A percentile compares a stretch with the other conserved stretches of the same genome.
phyloP scores from a whole-genome alignment of 2,797 vertebrate species.

The Gymnodraco acuticeps region DNA sequence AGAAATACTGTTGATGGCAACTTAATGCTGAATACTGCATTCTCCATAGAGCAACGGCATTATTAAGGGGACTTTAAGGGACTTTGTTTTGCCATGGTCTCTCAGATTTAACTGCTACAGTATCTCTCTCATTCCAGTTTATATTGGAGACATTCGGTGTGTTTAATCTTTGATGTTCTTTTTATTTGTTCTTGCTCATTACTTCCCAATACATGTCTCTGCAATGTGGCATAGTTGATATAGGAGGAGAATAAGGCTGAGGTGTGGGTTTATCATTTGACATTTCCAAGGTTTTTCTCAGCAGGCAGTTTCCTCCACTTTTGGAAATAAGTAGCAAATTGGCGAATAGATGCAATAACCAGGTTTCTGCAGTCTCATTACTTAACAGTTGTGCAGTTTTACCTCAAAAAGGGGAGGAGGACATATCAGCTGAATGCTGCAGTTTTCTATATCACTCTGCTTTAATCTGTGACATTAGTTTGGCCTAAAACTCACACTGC shows the following conservation, averaged over 20 bases:
- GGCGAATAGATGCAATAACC: constrained; percentile 7
- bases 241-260: constrained; percentile 4
- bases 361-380: constrained; percentile 14
- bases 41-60: background rate
- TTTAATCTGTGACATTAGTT: background rate
- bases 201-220: constrained; percentile 23
- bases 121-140: background rate
- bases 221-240: constrained; percentile 5
- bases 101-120: background rate
- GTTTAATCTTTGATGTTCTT: background rate
- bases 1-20: background rate
- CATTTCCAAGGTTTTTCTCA: constrained; percentile 13
- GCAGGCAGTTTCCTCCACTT: constrained; percentile 13
- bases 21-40: background rate
- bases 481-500: background rate
- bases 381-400: background rate
- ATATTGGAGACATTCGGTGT: background rate
- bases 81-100: background rate
- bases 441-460: background rate
- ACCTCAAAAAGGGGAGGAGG: background rate
- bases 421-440: background rate
- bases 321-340: constrained; percentile 13
- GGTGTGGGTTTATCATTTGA: constrained; percentile 3
- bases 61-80: background rate
- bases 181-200: constrained; percentile 17